Conservation (phyloP, 2,888 invertebrate species). For the Eupeodes latifasciatus region DNA sequence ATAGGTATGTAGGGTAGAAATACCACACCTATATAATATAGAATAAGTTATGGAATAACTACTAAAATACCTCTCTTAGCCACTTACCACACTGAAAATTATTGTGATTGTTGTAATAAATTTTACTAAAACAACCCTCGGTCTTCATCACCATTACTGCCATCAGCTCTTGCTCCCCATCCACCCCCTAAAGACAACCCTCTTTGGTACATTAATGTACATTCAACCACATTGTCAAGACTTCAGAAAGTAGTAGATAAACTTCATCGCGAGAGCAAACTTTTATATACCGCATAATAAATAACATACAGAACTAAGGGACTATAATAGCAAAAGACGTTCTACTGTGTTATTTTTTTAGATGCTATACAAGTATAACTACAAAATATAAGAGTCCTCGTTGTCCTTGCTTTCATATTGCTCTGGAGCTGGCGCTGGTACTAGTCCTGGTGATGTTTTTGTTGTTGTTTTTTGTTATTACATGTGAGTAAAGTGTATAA, state of each 20-base stretch:
- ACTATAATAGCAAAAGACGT: conserved; percentile 49
- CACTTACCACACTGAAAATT: conserved; percentile 71
- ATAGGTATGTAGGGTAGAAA: not conserved
- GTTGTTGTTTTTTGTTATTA: conserved; percentile 58
- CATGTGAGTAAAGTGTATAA: conserved; percentile 74
- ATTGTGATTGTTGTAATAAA: conserved; percentile 73
- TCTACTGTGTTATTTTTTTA: conserved; percentile 2
- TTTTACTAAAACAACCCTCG: conserved; percentile 46
- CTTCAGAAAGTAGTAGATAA: conserved; percentile 53
- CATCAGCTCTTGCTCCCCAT: not conserved
- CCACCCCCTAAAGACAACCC: not conserved
- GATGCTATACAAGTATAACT: not conserved
- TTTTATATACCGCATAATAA: conserved; percentile 65
- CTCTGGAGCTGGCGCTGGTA: too few species aligned
- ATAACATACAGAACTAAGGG: conserved; percentile 47
- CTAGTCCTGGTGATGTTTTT: not conserved
- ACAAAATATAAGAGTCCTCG: not conserved
- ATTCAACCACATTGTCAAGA: conserved; percentile 31
- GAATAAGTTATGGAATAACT: conserved; percentile 45
- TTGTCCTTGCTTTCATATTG: conserved; percentile 4
- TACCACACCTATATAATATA: not conserved
- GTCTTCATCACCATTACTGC: not conserved
- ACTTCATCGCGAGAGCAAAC: conserved; percentile 61
- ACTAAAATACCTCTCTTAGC: conserved; percentile 34
- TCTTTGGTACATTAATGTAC: conserved; percentile 2